phyloP scores from a whole-genome alignment of 2,113 vertebrate genomes.

The Garra rufa region DNA sequence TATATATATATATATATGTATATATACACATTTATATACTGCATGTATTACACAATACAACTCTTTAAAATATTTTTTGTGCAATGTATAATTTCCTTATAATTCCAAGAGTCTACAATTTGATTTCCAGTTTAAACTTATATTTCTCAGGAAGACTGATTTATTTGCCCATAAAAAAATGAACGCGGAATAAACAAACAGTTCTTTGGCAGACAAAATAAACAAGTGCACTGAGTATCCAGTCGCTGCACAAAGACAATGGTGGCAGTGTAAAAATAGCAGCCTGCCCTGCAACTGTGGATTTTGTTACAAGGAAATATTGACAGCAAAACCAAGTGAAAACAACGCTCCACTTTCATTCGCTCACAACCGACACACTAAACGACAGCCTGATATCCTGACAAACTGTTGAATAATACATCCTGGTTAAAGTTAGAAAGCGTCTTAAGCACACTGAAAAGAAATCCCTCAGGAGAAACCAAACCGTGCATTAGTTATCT shows the following conservation, averaged over 20 bases:
- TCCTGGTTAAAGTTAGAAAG: neutral
- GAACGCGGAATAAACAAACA: neutral
- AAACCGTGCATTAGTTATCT: neutral
- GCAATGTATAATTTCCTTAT: no score
- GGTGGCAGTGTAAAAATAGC: neutral
- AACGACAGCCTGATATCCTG: neutral
- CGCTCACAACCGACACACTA: neutral
- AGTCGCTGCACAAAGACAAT: neutral
- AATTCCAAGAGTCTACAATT: no score
- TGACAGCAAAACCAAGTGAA: conserved; percentile 50
- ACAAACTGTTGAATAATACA: neutral
- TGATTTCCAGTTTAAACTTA: no score
- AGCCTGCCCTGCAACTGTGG: neutral
- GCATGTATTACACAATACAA: no score
- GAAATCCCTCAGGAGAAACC: neutral
- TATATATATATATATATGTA: no score
- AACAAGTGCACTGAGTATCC: neutral
- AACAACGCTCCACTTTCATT: neutral
- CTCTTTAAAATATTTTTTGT: no score
- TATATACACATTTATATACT: no score
- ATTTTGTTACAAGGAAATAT: neutral
- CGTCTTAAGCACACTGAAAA: neutral
- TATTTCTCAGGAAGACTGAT: no score
- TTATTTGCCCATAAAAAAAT: neutral
- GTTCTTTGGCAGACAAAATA: neutral